Base-by-base conservation (phyloP, 2,113 vertebrate species). In the Cervus canadensis region DNA sequence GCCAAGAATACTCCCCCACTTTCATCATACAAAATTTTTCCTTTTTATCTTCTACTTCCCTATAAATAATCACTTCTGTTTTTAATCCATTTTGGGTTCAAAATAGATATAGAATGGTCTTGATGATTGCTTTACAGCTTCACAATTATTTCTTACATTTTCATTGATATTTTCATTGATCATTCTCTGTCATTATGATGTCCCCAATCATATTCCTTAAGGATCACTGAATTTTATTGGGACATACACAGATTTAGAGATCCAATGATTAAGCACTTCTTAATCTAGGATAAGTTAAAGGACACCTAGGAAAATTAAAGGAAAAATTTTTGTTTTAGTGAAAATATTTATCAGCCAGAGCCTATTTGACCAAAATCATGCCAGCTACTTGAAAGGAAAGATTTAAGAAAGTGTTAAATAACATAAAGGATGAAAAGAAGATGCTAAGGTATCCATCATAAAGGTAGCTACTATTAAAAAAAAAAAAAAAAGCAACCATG, bases 61-160 rank as follows among this genome's bases (percentile, higher is more conserved):
- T 94, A 89, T 89, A 94, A 97, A 97, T 94, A 96, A 91, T 94
- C 40, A 43, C 36, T 96, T 97, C 76, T 71, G 33, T 91, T 95
- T 85, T 71, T 57, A 87, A 94, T 48, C 9, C 57, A 40, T 40
- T 92, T 90, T 11, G 23, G 9, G 7, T 89, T 87, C n/a, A 59
- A 95, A 98, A 89, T 50, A 67, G 21, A n/a, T 92, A 60, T 40
- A 90, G 30, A 81, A 94, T 59, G 19, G 16, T 30, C 43, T 84
- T 60, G 23, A 52, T 40, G 54, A 62, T 43, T 62, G 12, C 8
- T 71, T 92, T 82, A 76, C 6, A 48, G 86, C 56, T 78, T 97
- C 14, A 40, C 17, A 64, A 91, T 64, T 17, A 78, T 86, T 52
- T 76, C 23, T 96, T 78, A 85, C 6, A 78, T 56, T 96, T 88